Percentiles rank a stretch among this genome's conserved stretches.
These are phyloP conservation scores for Dryadula phaetusa DNA, from an alignment of 2,888 invertebrate species.

Conservation along the genomic window DNA sequence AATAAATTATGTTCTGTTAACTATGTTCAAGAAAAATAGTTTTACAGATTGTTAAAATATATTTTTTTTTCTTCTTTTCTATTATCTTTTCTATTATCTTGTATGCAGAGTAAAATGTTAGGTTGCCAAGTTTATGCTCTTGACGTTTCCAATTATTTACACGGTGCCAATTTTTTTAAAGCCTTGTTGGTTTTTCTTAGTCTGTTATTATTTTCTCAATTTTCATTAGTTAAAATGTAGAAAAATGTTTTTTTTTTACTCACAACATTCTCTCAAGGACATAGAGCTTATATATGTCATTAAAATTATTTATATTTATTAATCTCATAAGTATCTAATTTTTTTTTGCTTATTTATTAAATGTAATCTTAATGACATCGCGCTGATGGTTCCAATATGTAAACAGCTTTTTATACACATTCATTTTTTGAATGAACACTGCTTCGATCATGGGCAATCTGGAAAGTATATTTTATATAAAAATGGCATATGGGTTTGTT, in stretches of 20 bases:
- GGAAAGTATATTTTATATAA: no score
- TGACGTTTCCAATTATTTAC: slow-evolving; percentile 19
- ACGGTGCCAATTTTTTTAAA: slow-evolving; percentile 9
- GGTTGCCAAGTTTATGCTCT: slow-evolving; percentile 10
- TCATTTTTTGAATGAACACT: neutral
- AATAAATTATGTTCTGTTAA: no score
- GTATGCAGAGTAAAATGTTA: neutral
- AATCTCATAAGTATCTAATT: neutral
- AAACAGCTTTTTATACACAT: neutral
- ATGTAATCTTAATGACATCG: neutral
- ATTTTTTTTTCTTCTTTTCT: no score
- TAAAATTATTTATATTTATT: neutral
- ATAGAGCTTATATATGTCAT: neutral
- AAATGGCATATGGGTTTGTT: no score
- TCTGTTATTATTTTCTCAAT: neutral
- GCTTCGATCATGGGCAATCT: neutral
- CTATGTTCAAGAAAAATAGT: neutral
- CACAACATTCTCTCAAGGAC: neutral
- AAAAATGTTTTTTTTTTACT: no score
- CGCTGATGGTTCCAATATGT: neutral
- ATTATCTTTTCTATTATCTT: neutral
- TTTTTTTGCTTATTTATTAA: neutral
- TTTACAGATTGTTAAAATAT: neutral
- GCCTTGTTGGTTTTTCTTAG: neutral
- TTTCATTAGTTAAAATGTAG: no score